These are phyloP conservation scores for Enteromius trimaculatus DNA, from an alignment of 2,797 vertebrate species.

Conservation along the genomic window DNA sequence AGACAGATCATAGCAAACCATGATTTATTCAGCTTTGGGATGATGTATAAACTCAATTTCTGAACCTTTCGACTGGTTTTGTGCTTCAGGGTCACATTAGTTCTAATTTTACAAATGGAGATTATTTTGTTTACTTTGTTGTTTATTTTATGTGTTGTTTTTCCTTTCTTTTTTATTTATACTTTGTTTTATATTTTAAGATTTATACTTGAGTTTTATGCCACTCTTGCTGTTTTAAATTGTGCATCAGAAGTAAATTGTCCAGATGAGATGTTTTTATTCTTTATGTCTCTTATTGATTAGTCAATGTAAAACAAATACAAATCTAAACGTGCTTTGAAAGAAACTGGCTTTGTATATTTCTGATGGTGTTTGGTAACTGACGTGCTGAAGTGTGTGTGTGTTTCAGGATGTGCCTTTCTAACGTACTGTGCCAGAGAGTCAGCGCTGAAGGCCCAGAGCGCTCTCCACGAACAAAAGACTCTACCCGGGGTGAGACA, in stretches of 20 bases:
- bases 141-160: not conserved
- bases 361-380: not conserved
- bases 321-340: not conserved
- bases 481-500: conserved; percentile 85
- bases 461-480: conserved; percentile 84
- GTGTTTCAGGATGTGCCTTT: conserved; percentile 84
- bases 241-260: no score
- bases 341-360: not conserved
- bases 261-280: no score
- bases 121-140: not conserved
- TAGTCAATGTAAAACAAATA: not conserved
- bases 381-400: conserved; percentile 48
- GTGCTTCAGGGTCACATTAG: no score
- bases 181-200: not conserved
- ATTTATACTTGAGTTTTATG: not conserved
- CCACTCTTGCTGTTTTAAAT: no score
- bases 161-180: not conserved
- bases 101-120: not conserved
- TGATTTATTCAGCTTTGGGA: no score
- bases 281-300: not conserved
- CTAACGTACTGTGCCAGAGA: conserved; percentile 87
- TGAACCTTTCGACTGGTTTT: no score
- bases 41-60: no score
- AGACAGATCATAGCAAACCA: no score
- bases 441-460: conserved; percentile 86